Base-by-base conservation (phyloP, 2,888 invertebrate species). In the Dinocampus coccinellae region DNA sequence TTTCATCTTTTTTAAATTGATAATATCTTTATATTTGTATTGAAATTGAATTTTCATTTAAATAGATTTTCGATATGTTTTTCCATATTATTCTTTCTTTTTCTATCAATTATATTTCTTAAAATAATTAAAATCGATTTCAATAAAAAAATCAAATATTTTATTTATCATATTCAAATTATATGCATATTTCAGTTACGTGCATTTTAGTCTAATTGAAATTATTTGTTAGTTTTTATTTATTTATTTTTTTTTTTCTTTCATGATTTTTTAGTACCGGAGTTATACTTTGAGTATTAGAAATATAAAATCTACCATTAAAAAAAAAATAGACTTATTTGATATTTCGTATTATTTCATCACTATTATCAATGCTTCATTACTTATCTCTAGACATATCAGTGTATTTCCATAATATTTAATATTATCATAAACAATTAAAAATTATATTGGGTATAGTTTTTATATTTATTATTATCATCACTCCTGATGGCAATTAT, bases 221-320 rank as follows among this genome's bases (percentile, higher is more conserved):
- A n/a, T 29, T 29, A 29, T 4, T 4, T 29, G 7, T 29, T 29
- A 4, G 29, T 7, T 4, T 29, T 29, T 4, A 29, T 29, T 29
- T 4, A 29, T 29, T 29, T 29, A 29, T 3, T 29, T 29, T 29
- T 29, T 29, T 7, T 29, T n/a, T 29, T 29, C 7, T 29, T 29
- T 29, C 47, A n/a, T n/a, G 9, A 47, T n/a, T 47, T 39, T 47
- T 47, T n/a, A 47, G 16, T 16, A n/a, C n/a, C 16, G 7, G 9
- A 47, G 24, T 42, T 36, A 20, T 7, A n/a, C n/a, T 77, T 84
- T 85, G 82, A 85, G 81, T 86, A 86, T 84, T 84, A 84, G 85
- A 86, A 85, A 86, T 86, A 87, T 83, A 87, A 87, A 87, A 87
- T 86, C 85, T 86, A 87, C 85, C 82, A 85, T 86, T 86, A 85